These are phyloP conservation scores for Cataglyphis altisquamis DNA, from an alignment of 2,888 invertebrate species.

Conservation along the genomic window DNA sequence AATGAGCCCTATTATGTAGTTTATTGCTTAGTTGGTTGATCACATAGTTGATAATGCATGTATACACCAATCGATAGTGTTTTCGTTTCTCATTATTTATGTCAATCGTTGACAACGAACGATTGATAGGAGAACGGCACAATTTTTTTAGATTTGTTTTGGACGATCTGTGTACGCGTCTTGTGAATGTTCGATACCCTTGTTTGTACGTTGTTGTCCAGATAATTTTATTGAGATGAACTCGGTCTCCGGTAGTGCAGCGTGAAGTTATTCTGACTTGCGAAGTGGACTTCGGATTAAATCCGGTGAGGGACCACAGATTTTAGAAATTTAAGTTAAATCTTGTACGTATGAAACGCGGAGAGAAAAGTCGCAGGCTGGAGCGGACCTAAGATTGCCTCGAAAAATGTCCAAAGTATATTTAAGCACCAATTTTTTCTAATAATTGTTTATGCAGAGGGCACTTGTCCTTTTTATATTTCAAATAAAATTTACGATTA, in stretches of 20 bases:
- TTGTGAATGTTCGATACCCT: conserved; percentile 50
- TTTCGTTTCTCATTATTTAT: conserved; percentile 52
- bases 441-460: conserved; percentile 62
- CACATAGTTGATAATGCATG: conserved; percentile 72
- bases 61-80: conserved; percentile 61
- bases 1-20: conserved; percentile 67
- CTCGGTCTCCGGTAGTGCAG: conserved; percentile 56
- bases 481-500: conserved; percentile 63
- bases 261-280: conserved; percentile 59
- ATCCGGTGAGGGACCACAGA: conserved; percentile 76
- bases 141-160: conserved; percentile 47
- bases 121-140: conserved; percentile 30
- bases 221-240: conserved; percentile 63
- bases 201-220: conserved; percentile 37
- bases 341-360: conserved; percentile 5
- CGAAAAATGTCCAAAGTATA: conserved; percentile 63
- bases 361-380: background rate
- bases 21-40: conserved; percentile 67
- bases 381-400: conserved; percentile 10
- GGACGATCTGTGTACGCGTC: conserved; percentile 59
- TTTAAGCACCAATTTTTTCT: conserved; percentile 51
- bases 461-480: conserved; percentile 46
- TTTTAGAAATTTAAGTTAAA: conserved; percentile 71
- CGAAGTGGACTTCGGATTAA: conserved; percentile 57
- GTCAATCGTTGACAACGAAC: conserved; percentile 8